A percentile compares a stretch with the other conserved stretches of the same genome.
These are phyloP conservation scores for Phymastichus coffea DNA, from an alignment of 1,140 invertebrate genomes.

Conservation along the genomic window DNA sequence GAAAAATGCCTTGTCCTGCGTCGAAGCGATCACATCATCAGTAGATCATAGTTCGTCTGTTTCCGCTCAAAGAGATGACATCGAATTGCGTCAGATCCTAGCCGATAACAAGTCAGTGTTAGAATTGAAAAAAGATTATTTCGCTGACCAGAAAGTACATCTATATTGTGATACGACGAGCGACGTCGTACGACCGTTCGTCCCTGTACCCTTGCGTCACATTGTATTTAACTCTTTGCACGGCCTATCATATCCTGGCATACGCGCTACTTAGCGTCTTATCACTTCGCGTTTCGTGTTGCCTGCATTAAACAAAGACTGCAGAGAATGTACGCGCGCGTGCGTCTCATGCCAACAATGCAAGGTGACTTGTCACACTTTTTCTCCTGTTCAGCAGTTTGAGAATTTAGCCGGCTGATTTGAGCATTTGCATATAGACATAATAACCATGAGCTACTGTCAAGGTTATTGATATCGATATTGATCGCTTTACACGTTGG, in stretches of 20 bases:
- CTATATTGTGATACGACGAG: too few species aligned
- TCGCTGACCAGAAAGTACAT: background rate
- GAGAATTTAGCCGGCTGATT: conserved; percentile 36
- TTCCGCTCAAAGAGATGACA: conserved; percentile 23
- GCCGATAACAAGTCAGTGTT: background rate
- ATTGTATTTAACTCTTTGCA: conserved; percentile 24
- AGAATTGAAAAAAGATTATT: conserved; percentile 6
- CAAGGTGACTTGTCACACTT: conserved; percentile 37
- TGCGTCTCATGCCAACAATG: conserved; percentile 39
- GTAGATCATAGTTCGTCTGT: conserved; percentile 6
- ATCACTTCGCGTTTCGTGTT: conserved; percentile 34
- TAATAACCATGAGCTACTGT: conserved; percentile 9
- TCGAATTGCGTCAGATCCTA: conserved; percentile 19
- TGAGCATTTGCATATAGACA: conserved; percentile 37
- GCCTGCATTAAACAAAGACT: conserved; percentile 41
- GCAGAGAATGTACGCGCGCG: conserved; percentile 33
- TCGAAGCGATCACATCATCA: background rate
- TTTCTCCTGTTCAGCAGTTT: conserved; percentile 32
- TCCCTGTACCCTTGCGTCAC: conserved; percentile 2
- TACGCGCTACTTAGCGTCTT: conserved; percentile 26
- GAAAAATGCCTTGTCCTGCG: conserved; percentile 31
- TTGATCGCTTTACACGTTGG: conserved; percentile 36
- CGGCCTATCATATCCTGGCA: conserved; percentile 29
- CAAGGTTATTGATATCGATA: background rate
- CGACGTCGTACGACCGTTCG: too few species aligned